Evolutionary conservation across 2,797 vertebrate genomes (phyloP).

Genomic region (Clamator glandarius): DNA sequence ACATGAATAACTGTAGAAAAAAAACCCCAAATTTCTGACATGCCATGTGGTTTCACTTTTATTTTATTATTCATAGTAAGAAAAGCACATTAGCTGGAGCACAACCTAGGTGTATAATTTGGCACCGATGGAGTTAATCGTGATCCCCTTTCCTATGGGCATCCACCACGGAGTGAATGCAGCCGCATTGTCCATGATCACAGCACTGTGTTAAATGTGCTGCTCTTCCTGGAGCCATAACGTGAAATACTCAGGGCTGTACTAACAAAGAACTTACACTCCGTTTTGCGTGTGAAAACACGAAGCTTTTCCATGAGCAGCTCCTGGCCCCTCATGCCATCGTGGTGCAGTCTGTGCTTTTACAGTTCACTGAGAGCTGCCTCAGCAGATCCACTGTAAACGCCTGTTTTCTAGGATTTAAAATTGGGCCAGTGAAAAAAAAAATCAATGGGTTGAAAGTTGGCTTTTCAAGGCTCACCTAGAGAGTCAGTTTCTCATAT

Average conservation of each 20-base stretch:
- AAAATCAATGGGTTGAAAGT: neutral
- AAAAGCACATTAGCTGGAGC: neutral
- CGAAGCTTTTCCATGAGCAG: neutral
- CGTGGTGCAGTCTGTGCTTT: neutral
- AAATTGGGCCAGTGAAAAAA: slow-evolving; percentile 3
- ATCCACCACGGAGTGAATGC: neutral
- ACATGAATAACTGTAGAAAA: neutral
- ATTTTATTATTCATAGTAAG: neutral
- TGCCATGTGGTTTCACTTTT: neutral
- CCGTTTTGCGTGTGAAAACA: neutral
- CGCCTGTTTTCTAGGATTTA: neutral
- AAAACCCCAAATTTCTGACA: neutral
- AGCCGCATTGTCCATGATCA: slow-evolving; percentile 58
- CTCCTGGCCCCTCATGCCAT: slow-evolving; percentile 20
- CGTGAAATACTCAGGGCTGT: slow-evolving; percentile 22
- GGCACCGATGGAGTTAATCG: slow-evolving; percentile 11
- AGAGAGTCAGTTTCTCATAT: neutral
- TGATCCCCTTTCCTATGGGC: slow-evolving; percentile 16
- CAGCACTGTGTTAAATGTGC: slow-evolving; percentile 59
- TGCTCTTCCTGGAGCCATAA: slow-evolving; percentile 54
- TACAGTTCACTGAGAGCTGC: neutral
- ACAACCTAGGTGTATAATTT: neutral
- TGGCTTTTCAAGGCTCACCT: neutral
- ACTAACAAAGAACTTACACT: slow-evolving; percentile 57
- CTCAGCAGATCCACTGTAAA: slow-evolving; percentile 22